These are phyloP conservation scores for Zosterops japonicus DNA, from an alignment of 2,113 vertebrate species.

Conservation along the genomic window DNA sequence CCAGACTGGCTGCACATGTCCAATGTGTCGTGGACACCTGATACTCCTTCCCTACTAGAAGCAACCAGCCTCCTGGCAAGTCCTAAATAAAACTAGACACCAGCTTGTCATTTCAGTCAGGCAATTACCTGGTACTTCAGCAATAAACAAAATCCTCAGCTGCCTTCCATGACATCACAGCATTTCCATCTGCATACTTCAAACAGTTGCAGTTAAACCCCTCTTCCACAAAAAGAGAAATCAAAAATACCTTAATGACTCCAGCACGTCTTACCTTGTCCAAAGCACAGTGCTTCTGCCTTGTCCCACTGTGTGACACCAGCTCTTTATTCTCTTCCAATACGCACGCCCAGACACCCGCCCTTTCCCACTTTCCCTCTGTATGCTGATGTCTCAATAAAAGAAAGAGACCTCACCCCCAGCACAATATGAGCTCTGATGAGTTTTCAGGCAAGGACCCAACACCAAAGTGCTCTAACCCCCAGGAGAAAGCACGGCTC, in stretches of 20 bases:
- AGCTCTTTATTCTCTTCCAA: neutral
- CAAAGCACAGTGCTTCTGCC: neutral
- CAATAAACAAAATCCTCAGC: neutral
- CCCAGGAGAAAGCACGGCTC: neutral
- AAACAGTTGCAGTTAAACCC: neutral
- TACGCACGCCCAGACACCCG: fast-evolving
- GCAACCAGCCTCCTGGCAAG: neutral
- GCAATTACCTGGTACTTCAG: neutral
- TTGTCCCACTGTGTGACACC: fast-evolving
- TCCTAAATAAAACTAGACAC: neutral
- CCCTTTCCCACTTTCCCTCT: neutral
- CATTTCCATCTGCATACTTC: neutral
- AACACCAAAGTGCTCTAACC: neutral
- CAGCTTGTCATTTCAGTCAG: neutral
- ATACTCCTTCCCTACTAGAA: neutral
- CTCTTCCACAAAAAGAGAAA: neutral
- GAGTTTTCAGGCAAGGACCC: neutral
- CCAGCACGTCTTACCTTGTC: neutral
- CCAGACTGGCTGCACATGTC: neutral
- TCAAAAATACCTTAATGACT: neutral
- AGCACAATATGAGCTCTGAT: neutral
- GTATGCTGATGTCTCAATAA: neutral
- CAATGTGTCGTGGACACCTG: fast-evolving
- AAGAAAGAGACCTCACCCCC: neutral
- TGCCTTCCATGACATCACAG: neutral